Evolutionary conservation across 2,113 vertebrate genomes (phyloP).

Genomic region (Melanerpes formicivorus): DNA sequence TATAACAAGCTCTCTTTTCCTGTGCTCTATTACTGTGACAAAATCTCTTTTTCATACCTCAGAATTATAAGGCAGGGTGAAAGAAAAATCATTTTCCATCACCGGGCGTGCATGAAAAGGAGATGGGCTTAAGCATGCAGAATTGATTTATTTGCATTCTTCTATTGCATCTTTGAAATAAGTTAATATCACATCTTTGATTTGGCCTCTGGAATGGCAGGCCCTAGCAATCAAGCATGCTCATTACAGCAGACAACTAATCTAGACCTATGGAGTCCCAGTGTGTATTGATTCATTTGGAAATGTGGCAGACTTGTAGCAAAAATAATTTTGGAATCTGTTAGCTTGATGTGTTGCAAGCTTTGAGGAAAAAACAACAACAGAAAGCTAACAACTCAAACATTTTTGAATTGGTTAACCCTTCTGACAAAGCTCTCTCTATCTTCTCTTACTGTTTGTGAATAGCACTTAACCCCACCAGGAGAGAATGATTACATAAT

Average conservation of each 20-base stretch:
- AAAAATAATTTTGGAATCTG: slow-evolving; percentile 53
- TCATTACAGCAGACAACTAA: slow-evolving; percentile 61
- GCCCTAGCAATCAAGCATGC: slow-evolving; percentile 68
- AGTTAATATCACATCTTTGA: slow-evolving; percentile 71
- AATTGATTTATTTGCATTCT: slow-evolving; percentile 80
- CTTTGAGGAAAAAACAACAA: not conserved
- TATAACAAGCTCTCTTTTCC: slow-evolving; percentile 73
- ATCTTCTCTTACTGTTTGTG: not conserved
- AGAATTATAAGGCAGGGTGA: slow-evolving; percentile 60
- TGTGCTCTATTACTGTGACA: slow-evolving; percentile 74
- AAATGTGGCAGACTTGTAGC: slow-evolving; percentile 67
- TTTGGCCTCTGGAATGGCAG: slow-evolving; percentile 68
- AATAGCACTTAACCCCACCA: not conserved
- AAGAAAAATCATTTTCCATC: slow-evolving; percentile 37
- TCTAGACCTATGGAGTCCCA: not conserved
- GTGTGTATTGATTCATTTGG: slow-evolving; percentile 64
- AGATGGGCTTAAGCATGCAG: slow-evolving; percentile 71
- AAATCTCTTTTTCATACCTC: slow-evolving; percentile 74
- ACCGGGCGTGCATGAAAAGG: slow-evolving; percentile 42
- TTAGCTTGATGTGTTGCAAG: slow-evolving; percentile 62
- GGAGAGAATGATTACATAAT: not conserved
- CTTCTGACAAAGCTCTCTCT: not conserved
- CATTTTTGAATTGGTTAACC: slow-evolving; percentile 32
- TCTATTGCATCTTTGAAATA: slow-evolving; percentile 67
- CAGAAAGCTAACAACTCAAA: not conserved